Evolutionary conservation across 1,140 invertebrate species (phyloP).

Genomic region (Tigriopus japonicus): DNA sequence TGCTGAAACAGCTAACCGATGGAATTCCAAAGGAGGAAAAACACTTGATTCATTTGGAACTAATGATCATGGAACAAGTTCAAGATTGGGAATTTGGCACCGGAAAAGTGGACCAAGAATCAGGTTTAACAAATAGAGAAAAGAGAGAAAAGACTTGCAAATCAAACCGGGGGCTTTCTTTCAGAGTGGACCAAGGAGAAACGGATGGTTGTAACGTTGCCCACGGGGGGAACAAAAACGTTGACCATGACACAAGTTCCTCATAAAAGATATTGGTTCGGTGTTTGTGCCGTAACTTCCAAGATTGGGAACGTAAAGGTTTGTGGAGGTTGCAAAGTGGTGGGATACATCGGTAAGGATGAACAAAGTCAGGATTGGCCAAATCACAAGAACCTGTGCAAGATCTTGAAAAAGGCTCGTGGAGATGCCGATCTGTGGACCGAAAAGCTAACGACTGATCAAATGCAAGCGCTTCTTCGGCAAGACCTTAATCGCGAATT

Average conservation of each 20-base stretch:
- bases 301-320: conserved; percentile 12
- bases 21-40: not conserved
- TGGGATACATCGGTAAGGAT: conserved; percentile 13
- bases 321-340: conserved; percentile 12
- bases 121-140: not conserved
- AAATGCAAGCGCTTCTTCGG: not conserved
- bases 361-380: conserved; percentile 14
- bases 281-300: conserved; percentile 5
- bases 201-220: conserved; percentile 5
- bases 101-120: conserved; percentile 9
- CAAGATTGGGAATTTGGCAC: conserved; percentile 11
- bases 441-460: not conserved
- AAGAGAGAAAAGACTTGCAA: not conserved
- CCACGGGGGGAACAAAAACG: conserved; percentile 10
- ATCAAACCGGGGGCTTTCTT: not conserved
- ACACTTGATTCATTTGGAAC: conserved; percentile 12
- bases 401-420: not conserved
- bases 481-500: not conserved
- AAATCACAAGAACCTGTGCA: conserved; percentile 13
- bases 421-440: not conserved
- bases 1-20: not conserved
- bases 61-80: conserved; percentile 15
- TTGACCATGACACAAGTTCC: conserved; percentile 8
- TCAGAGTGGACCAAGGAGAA: conserved; percentile 8
- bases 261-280: conserved; percentile 13